phyloP scores from a whole-genome alignment of 2,113 vertebrate genomes.

The Naja naja region DNA sequence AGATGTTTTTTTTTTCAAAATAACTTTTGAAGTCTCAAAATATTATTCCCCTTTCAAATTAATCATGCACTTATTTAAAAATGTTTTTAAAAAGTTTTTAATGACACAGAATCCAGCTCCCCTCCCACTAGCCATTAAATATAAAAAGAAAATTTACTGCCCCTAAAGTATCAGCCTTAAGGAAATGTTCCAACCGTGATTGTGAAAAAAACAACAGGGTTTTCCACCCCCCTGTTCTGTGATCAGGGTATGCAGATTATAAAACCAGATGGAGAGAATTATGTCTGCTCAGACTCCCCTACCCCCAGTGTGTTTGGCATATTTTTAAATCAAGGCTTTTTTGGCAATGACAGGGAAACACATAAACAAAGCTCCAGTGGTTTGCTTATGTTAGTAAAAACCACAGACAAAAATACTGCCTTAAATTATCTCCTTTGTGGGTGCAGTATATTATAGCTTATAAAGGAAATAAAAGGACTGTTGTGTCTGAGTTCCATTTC shows the following conservation, averaged over 20 bases:
- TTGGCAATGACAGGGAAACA: slow-evolving; percentile 45
- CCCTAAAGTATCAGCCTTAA: slow-evolving; percentile 29
- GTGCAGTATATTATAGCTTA: slow-evolving; percentile 43
- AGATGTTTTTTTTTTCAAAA: neutral
- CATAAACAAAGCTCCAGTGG: slow-evolving; percentile 34
- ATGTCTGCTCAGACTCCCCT: neutral
- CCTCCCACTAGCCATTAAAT: neutral
- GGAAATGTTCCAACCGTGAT: neutral
- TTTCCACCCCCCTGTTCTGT: neutral
- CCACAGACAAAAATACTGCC: slow-evolving; percentile 44
- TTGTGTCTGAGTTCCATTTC: slow-evolving; percentile 38
- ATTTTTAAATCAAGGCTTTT: slow-evolving; percentile 47
- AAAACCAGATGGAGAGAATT: slow-evolving; percentile 25
- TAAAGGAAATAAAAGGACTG: slow-evolving; percentile 15
- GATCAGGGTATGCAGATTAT: slow-evolving; percentile 31
- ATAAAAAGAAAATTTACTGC: slow-evolving; percentile 14
- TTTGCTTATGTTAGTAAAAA: slow-evolving; percentile 40
- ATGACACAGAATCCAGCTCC: neutral
- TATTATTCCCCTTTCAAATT: slow-evolving; percentile 22
- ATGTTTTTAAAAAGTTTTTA: neutral
- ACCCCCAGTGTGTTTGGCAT: slow-evolving; percentile 19
- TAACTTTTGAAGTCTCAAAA: slow-evolving; percentile 22
- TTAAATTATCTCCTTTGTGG: slow-evolving; percentile 46
- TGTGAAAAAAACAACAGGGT: neutral
- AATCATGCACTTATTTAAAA: slow-evolving; percentile 24